These are phyloP conservation scores for Cyprinodon tularosa DNA, from an alignment of 2,113 vertebrate species.

Conservation along the genomic window DNA sequence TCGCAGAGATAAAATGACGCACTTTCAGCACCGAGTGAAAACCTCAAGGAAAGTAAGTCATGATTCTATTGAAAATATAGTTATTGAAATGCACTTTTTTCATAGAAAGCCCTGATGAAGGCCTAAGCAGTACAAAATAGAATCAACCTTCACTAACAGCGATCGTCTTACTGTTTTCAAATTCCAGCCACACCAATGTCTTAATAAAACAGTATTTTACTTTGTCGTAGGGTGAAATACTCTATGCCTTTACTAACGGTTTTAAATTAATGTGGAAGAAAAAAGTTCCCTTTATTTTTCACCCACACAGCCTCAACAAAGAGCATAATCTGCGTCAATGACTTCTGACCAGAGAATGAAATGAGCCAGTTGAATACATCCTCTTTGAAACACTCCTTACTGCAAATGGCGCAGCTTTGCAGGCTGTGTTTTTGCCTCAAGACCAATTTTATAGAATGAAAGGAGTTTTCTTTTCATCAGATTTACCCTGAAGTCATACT, in stretches of 20 bases:
- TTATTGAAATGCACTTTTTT: not conserved
- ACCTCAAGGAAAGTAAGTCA: not conserved
- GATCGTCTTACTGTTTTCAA: not conserved
- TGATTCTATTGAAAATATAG: not conserved
- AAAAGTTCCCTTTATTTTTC: conserved; percentile 5
- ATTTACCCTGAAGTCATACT: conserved; percentile 5
- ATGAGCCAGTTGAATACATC: conserved; percentile 14
- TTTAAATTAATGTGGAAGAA: not conserved
- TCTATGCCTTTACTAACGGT: not conserved
- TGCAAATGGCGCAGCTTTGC: conserved; percentile 6
- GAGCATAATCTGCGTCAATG: conserved; percentile 20
- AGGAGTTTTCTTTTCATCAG: conserved; percentile 20
- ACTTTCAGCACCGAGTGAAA: conserved; percentile 10
- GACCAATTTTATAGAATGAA: conserved; percentile 19
- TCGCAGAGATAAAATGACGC: conserved; percentile 6
- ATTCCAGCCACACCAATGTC: conserved; percentile 2
- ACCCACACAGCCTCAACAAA: not conserved
- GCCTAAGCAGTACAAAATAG: not conserved
- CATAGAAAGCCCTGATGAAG: not conserved
- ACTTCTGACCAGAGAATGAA: conserved; percentile 36
- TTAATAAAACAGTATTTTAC: not conserved
- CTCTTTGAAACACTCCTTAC: conserved; percentile 1
- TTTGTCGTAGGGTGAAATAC: conserved; percentile 1
- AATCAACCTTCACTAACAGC: not conserved
- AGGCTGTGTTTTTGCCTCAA: conserved; percentile 31